phyloP scores from a whole-genome alignment of 2,797 vertebrate genomes.

The Peromyscus aztecus region DNA sequence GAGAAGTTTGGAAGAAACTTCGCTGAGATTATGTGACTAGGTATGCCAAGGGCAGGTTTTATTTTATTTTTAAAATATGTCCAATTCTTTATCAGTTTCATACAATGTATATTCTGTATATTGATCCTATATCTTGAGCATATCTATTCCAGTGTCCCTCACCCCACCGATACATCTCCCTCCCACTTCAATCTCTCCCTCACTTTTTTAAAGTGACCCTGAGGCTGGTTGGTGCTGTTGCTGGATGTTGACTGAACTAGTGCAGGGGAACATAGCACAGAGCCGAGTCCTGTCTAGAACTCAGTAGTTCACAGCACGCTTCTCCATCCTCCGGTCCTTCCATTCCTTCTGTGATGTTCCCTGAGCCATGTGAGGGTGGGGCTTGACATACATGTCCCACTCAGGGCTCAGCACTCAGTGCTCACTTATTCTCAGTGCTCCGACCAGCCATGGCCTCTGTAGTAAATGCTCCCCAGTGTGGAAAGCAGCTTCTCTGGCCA shows the following conservation, averaged over 20 bases:
- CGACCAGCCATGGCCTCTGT: background rate
- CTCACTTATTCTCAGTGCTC: background rate
- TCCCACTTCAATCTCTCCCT: fast-evolving
- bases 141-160: background rate
- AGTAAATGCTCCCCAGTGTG: background rate
- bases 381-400: background rate
- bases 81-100: background rate
- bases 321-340: background rate
- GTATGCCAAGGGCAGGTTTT: background rate
- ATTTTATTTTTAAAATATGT: background rate
- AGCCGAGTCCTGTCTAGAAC: background rate
- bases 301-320: background rate
- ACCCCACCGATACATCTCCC: background rate
- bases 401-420: background rate
- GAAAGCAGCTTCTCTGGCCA: background rate
- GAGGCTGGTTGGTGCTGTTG: background rate
- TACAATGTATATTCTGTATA: too few species aligned
- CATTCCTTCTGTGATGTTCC: background rate
- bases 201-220: background rate
- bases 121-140: background rate
- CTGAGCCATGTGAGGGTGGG: background rate
- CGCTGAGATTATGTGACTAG: background rate
- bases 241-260: background rate
- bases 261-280: background rate
- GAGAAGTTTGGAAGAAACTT: background rate